Conservation (phyloP, 2,888 invertebrate genomes). For the Falcaria lacertinaria region DNA sequence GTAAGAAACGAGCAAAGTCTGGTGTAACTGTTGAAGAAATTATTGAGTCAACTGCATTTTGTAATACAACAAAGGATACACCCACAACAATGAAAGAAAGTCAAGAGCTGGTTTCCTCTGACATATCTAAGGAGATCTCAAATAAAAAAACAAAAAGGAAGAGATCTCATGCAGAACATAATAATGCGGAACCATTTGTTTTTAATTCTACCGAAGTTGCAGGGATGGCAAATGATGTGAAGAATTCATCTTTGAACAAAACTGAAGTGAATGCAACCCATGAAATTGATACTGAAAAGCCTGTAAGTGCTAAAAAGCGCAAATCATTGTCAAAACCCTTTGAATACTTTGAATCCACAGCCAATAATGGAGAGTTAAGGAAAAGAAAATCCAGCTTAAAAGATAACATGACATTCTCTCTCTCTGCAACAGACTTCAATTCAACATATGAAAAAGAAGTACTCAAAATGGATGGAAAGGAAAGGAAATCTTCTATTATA, state of each 20-base stretch:
- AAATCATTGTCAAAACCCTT: slow-evolving; percentile 4
- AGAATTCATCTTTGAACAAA: slow-evolving; percentile 17
- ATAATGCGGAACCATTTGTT: not conserved
- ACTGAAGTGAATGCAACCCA: slow-evolving; percentile 14
- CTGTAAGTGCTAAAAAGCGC: not conserved
- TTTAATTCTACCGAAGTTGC: not conserved
- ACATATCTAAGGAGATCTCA: too few species aligned
- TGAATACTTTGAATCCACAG: slow-evolving; percentile 5
- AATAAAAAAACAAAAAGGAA: not conserved
- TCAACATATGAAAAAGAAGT: slow-evolving; percentile 20
- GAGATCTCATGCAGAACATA: not conserved
- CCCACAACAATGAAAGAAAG: too few species aligned
- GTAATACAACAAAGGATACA: too few species aligned
- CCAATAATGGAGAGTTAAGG: slow-evolving; percentile 10
- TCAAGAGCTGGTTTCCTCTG: too few species aligned
- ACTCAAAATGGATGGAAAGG: not conserved
- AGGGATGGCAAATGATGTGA: not conserved
- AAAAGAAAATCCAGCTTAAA: slow-evolving; percentile 2
- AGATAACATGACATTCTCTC: not conserved
- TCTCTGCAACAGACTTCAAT: slow-evolving; percentile 6
- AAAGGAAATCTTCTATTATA: slow-evolving; percentile 3
- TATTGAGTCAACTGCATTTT: too few species aligned
- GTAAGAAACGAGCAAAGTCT: not conserved
- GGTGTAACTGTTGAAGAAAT: too few species aligned
- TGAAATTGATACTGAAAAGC: slow-evolving; percentile 11